phyloP scores from a whole-genome alignment of 2,797 vertebrate species.

The Perodicticus potto region DNA sequence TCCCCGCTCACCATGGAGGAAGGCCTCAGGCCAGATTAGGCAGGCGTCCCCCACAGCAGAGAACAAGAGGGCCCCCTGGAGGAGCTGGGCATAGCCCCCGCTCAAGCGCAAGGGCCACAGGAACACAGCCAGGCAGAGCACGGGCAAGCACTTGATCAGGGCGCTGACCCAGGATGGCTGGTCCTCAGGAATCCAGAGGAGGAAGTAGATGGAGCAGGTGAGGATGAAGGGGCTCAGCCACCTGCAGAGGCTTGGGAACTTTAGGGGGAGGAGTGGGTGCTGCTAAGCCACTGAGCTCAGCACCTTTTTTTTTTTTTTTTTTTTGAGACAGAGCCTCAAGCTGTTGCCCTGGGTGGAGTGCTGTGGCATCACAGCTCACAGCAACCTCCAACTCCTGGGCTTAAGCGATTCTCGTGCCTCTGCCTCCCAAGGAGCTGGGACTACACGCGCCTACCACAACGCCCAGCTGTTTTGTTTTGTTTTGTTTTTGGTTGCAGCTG shows the following conservation, averaged over 20 bases:
- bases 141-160: conserved; percentile 90
- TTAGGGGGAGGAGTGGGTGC: neutral
- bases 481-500: too few relatives aligned
- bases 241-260: conserved; percentile 41
- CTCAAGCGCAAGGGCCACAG: conserved; percentile 83
- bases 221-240: conserved; percentile 80
- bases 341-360: too few relatives aligned
- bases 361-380: too few relatives aligned
- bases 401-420: too few relatives aligned
- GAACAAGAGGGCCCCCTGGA: conserved; percentile 89
- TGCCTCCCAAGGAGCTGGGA: too few relatives aligned
- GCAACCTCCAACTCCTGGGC: too few relatives aligned
- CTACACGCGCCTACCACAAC: too few relatives aligned
- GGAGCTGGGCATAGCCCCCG: conserved; percentile 53
- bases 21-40: conserved; percentile 91
- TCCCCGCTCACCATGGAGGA: conserved; percentile 84
- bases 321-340: too few relatives aligned
- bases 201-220: conserved; percentile 87
- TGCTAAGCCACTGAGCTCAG: neutral
- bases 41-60: conserved; percentile 91
- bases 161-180: conserved; percentile 86
- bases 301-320: neutral
- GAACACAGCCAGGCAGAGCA: conserved; percentile 86
- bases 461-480: too few relatives aligned
- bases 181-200: conserved; percentile 89